phyloP scores from a whole-genome alignment of 2,888 invertebrate species.

The Pyrgus malvae region DNA sequence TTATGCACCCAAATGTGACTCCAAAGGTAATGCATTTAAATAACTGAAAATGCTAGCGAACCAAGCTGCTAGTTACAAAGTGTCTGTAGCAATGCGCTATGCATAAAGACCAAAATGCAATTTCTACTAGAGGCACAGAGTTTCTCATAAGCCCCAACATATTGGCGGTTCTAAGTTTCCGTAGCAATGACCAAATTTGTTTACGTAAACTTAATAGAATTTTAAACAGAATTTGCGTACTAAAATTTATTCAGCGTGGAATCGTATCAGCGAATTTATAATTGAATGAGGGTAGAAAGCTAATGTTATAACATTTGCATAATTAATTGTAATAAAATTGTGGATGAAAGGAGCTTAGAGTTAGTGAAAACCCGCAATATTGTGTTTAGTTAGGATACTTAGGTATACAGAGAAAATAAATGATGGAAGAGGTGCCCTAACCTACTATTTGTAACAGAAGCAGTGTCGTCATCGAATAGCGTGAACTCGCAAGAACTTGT shows the following conservation, averaged over 20 bases:
- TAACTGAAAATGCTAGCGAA: constrained; percentile 4
- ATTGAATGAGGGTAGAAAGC: background rate
- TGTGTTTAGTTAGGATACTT: too few species aligned
- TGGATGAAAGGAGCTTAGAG: too few species aligned
- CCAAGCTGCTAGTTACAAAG: constrained; percentile 15
- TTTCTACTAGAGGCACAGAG: constrained; percentile 13
- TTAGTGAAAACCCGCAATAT: too few species aligned
- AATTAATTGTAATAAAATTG: too few species aligned
- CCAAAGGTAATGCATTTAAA: constrained; percentile 11
- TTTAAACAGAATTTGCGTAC: background rate
- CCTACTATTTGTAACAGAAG: too few species aligned
- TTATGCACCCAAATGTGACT: background rate
- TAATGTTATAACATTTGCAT: too few species aligned
- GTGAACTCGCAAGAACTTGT: too few species aligned
- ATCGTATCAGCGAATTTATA: background rate
- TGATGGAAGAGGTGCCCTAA: too few species aligned
- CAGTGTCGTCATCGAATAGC: too few species aligned
- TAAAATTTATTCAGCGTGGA: background rate
- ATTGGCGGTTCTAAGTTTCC: constrained; percentile 17
- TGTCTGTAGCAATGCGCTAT: background rate
- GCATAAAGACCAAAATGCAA: constrained; percentile 21
- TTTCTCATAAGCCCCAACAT: constrained; percentile 19
- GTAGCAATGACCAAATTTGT: constrained; percentile 11
- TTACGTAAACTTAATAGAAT: constrained; percentile 1
- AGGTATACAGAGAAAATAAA: too few species aligned